These are phyloP conservation scores for Myotis brandtii DNA, from an alignment of 2,113 vertebrate species.

Conservation along the genomic window DNA sequence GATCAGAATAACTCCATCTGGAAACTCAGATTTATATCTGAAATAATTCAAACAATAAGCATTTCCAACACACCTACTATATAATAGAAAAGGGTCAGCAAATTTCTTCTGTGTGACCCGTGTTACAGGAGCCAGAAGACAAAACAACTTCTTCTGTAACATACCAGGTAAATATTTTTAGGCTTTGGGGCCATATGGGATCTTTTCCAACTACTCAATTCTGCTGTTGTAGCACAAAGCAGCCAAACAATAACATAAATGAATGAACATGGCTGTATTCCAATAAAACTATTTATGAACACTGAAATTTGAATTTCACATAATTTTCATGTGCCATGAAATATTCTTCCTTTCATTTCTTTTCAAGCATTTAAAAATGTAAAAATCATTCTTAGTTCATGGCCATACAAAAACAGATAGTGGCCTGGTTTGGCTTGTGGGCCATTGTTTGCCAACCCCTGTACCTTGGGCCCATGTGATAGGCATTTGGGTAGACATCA, in stretches of 20 bases:
- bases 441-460: neutral
- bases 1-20: neutral
- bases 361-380: constrained; percentile 26
- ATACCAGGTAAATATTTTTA: constrained; percentile 42
- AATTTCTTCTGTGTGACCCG: neutral
- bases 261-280: neutral
- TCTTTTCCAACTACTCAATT: constrained; percentile 24
- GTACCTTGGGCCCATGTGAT: neutral
- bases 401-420: neutral
- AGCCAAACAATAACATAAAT: neutral
- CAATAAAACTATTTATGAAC: constrained; percentile 48
- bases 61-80: neutral
- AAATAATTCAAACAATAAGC: constrained; percentile 43
- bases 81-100: neutral
- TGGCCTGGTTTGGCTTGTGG: neutral
- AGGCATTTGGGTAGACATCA: neutral
- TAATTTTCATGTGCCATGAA: constrained; percentile 24
- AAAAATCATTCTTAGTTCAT: neutral
- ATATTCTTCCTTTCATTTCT: constrained; percentile 10
- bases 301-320: constrained; percentile 34
- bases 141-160: neutral
- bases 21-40: neutral
- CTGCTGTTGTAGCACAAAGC: neutral
- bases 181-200: neutral
- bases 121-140: no score